Evolutionary conservation across 2,888 invertebrate genomes (phyloP), one percentile per base, ranked within the genome.

Genomic region (Nematopogon swammerdamellus): DNA sequence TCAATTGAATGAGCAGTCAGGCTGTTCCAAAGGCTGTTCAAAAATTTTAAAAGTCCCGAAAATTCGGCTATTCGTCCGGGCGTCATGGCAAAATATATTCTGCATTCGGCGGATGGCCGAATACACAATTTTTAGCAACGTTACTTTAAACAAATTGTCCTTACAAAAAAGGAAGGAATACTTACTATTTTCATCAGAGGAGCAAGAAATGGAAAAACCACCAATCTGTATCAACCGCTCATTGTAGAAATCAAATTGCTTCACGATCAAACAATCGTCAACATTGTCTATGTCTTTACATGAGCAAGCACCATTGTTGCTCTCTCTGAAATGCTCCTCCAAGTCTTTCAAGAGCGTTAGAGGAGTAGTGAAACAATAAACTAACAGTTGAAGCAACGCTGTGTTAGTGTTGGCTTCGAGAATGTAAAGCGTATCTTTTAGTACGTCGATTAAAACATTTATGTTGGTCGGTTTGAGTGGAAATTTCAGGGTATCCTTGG

Each of bases 181-280:
- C 74, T 62, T 59, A 77, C 79, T 67, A 55, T 63, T 65, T 52
- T 72, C 66, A 63, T 76, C 76, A 29, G 72, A 75, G 19, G 75
- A 75, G 58, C 75, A 76, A 3, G 87, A 84, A 45, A 87, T 80
- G n/a, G 88, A 86, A 67, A 88, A 89, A 47, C 84, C 73, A 45
- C 87, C 88, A 58, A 88, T 85, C 60, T 88, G 87, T 67, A 85
- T 70, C 47, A 86, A 68, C 56, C 86, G 81, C 60, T 89, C 89
- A 58, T 85, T 84, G 52, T 84, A 80, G 54, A 84, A 69, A 73
- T 89, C 89, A 67, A 87, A 86, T 30, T 83, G 82, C 52, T 82
- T 83, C 11, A 86, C 77, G 51, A 77, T 69, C 19, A 61, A 59
- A 51, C 82, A 82, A 46, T 85, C 66, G 56, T 83, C 82, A 1